A percentile compares a stretch with the other conserved stretches of the same genome.
Conservation (phyloP, 1,140 invertebrate species). For the Drosophila hydei region DNA sequence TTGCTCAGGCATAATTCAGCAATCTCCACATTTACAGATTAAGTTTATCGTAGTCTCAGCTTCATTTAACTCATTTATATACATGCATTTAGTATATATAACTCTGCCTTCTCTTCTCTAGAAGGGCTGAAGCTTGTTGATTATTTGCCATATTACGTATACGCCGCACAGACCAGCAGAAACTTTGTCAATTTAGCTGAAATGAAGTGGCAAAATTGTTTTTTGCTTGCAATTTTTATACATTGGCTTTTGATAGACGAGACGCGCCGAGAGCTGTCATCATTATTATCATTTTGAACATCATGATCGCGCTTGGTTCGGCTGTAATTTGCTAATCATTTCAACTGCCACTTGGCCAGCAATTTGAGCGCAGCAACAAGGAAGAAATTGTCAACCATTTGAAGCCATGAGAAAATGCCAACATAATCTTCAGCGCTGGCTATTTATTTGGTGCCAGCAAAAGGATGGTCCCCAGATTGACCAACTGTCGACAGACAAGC, state of each 20-base stretch:
- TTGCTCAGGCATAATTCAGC: no score
- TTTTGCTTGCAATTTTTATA: conserved; percentile 26
- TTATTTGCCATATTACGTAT: conserved; percentile 31
- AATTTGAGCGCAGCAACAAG: conserved; percentile 48
- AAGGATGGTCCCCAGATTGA: conserved; percentile 56
- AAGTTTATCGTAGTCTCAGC: no score
- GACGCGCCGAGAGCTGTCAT: conserved; percentile 6
- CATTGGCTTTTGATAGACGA: conserved; percentile 40
- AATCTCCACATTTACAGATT: no score
- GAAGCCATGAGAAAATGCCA: conserved; percentile 60
- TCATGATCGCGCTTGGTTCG: conserved; percentile 13
- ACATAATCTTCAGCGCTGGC: conserved; percentile 37
- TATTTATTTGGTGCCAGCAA: conserved; percentile 38
- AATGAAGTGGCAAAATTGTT: conserved; percentile 17
- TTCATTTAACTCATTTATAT: no score
- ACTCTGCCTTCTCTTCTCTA: neutral
- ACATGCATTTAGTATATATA: neutral
- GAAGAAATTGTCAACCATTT: conserved; percentile 69
- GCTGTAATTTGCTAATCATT: conserved; percentile 67
- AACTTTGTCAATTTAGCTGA: conserved; percentile 15
- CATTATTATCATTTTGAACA: neutral
- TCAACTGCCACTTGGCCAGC: conserved; percentile 54
- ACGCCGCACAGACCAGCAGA: neutral
- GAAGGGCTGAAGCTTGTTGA: neutral
- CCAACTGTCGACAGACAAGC: conserved; percentile 36